A percentile compares a stretch with the other conserved stretches of the same genome.
These are phyloP conservation scores for Sympetrum striolatum DNA, from an alignment of 2,888 invertebrate genomes.

Conservation along the genomic window DNA sequence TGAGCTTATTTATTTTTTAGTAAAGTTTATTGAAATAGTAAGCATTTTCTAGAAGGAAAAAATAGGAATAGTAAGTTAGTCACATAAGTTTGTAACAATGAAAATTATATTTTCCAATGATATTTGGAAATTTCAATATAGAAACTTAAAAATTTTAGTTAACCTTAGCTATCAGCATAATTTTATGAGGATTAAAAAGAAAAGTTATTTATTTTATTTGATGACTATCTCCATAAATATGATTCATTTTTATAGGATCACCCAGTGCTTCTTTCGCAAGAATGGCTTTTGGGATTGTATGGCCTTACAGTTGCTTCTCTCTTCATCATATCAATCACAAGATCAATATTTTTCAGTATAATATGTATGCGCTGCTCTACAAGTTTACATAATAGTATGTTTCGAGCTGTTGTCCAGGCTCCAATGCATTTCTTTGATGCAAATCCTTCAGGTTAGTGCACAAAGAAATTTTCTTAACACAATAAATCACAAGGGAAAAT, in stretches of 20 bases:
- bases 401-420: constrained; percentile 74
- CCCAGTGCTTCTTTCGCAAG: background rate
- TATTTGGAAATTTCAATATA: too few species aligned
- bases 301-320: constrained; percentile 56
- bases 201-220: too few species aligned
- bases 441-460: constrained; percentile 75
- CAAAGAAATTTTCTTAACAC: background rate
- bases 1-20: background rate
- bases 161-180: too few species aligned
- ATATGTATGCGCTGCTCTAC: constrained; percentile 78
- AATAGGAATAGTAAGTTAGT: too few species aligned
- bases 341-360: constrained; percentile 75
- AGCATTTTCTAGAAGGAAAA: too few species aligned
- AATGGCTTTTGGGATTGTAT: constrained; percentile 52
- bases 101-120: too few species aligned
- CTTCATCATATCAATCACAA: constrained; percentile 58
- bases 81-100: too few species aligned
- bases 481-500: too few species aligned
- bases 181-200: too few species aligned
- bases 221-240: background rate
- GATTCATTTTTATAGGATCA: background rate
- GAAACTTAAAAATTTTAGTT: too few species aligned
- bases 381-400: constrained; percentile 79
- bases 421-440: constrained; percentile 85
- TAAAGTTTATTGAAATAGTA: too few species aligned